These are phyloP conservation scores for Anser cygnoides DNA, from an alignment of 2,113 vertebrate species.

Conservation along the genomic window DNA sequence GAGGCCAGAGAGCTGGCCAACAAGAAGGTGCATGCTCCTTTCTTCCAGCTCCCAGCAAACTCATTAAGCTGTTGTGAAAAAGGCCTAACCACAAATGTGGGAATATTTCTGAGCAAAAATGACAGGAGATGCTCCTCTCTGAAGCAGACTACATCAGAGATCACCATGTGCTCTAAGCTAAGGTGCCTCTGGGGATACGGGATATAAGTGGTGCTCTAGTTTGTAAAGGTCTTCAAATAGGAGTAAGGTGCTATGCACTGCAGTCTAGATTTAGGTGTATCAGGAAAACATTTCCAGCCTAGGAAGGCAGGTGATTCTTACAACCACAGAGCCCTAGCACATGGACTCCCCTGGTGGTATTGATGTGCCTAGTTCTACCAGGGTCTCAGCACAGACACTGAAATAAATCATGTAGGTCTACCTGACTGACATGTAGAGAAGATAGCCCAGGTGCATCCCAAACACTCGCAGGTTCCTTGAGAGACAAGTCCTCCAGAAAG, in stretches of 20 bases:
- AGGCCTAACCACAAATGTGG: neutral
- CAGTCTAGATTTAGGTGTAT: neutral
- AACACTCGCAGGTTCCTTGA: neutral
- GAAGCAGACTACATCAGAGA: neutral
- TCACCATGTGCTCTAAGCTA: neutral
- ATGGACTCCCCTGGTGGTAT: neutral
- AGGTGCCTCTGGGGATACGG: neutral
- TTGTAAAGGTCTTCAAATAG: neutral
- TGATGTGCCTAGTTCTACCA: neutral
- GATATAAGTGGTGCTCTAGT: neutral
- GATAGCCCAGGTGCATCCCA: neutral
- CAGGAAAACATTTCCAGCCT: neutral
- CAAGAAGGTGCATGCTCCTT: neutral
- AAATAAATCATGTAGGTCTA: neutral
- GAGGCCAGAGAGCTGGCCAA: neutral
- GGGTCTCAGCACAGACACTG: neutral
- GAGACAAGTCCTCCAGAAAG: neutral
- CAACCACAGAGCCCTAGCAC: neutral
- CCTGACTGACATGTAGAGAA: neutral
- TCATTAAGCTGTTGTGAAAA: neutral
- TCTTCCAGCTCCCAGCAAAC: neutral
- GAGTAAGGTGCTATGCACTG: fast-evolving
- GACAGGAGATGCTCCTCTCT: neutral
- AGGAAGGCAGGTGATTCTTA: neutral
- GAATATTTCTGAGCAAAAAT: neutral